These are phyloP conservation scores for Patagioenas fasciata DNA, from an alignment of 2,113 vertebrate genomes.

Conservation along the genomic window DNA sequence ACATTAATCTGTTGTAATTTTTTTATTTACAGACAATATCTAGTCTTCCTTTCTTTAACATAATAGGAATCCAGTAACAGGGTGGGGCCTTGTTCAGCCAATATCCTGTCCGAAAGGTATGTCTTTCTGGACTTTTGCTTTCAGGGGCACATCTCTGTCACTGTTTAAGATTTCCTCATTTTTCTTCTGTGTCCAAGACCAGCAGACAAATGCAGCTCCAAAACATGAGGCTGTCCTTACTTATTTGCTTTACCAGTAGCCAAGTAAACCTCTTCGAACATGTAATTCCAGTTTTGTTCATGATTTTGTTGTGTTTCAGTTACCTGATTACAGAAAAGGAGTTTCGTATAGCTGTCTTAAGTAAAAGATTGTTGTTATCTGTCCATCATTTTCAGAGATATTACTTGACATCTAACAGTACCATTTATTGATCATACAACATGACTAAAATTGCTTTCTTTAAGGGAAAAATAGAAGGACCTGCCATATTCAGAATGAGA, in stretches of 20 bases:
- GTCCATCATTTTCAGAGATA: not conserved
- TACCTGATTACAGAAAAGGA: not conserved
- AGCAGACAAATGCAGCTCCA: not conserved
- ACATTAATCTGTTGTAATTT: not conserved
- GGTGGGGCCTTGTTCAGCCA: not conserved
- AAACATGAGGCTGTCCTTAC: accelerated
- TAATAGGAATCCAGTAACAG: not conserved
- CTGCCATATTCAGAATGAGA: not conserved
- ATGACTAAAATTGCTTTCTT: not conserved
- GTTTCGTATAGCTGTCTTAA: not conserved
- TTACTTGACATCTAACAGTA: not conserved
- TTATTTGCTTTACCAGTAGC: not conserved
- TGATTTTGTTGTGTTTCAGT: not conserved
- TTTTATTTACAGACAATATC: not conserved
- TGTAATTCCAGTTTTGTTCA: not conserved
- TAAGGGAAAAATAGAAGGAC: not conserved
- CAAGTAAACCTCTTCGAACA: not conserved
- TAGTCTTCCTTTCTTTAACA: not conserved
- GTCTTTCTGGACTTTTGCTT: not conserved
- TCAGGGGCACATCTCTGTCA: not conserved
- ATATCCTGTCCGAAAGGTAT: not conserved
- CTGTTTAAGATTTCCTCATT: not conserved
- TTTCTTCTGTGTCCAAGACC: not conserved
- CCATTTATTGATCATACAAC: not conserved
- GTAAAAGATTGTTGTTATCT: not conserved